These are phyloP conservation scores for Pristionchus pacificus DNA, from an alignment of 1,140 invertebrate genomes.

Conservation along the genomic window DNA sequence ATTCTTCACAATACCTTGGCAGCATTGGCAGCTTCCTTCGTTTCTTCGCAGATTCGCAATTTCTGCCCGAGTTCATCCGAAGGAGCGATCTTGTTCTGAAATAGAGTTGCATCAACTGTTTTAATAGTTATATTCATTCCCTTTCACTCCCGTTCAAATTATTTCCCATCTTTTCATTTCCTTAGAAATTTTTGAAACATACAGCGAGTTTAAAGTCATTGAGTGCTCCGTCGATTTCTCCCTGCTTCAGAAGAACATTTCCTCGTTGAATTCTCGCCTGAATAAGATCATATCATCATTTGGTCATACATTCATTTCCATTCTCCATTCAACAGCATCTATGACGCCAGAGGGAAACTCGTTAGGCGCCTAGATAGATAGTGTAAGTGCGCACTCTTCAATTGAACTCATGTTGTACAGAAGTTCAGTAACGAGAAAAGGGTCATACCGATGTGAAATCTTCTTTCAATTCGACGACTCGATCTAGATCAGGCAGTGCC, in stretches of 20 bases:
- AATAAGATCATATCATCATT: slow-evolving; percentile 34
- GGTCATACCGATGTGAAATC: slow-evolving; percentile 75
- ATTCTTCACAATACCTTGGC: slow-evolving; percentile 59
- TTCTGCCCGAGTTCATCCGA: not conserved
- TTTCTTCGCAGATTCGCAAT: not conserved
- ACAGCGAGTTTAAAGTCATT: slow-evolving; percentile 71
- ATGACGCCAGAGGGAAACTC: no score
- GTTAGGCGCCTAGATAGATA: no score
- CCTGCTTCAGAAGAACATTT: slow-evolving; percentile 67
- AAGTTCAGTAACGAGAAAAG: not conserved
- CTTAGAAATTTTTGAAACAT: slow-evolving; percentile 60
- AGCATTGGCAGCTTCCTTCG: not conserved
- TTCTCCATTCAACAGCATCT: no score
- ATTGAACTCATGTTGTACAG: no score
- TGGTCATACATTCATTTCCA: slow-evolving; percentile 20
- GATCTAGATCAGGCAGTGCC: slow-evolving; percentile 85
- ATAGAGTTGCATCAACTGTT: slow-evolving; percentile 59
- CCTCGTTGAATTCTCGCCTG: slow-evolving; percentile 78
- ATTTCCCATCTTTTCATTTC: slow-evolving; percentile 63
- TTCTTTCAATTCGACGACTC: slow-evolving; percentile 84
- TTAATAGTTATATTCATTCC: slow-evolving; percentile 66
- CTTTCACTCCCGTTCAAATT: slow-evolving; percentile 71
- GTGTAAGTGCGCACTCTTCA: no score
- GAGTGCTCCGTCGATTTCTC: slow-evolving; percentile 70
- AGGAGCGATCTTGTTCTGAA: not conserved